These are phyloP conservation scores for Callosobruchus maculatus DNA, from an alignment of 2,888 invertebrate genomes.

Conservation along the genomic window DNA sequence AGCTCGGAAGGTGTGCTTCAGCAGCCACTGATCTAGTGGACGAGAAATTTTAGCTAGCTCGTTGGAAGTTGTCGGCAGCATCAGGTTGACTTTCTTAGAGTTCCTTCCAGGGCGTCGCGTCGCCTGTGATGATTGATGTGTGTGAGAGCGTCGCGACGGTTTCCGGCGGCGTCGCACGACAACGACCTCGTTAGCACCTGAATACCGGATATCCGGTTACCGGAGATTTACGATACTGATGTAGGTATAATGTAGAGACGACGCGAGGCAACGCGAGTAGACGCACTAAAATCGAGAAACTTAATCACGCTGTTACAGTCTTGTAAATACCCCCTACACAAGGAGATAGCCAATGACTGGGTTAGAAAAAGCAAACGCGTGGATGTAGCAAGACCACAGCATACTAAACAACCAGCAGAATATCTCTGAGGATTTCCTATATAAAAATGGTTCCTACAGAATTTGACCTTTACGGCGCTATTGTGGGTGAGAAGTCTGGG, in stretches of 20 bases:
- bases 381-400: too few relatives aligned
- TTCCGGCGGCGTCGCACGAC: conserved; percentile 4
- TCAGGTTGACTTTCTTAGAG: background rate
- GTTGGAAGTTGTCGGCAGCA: background rate
- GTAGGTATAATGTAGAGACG: background rate
- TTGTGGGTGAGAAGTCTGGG: too few relatives aligned
- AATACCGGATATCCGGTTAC: conserved; percentile 15
- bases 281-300: background rate
- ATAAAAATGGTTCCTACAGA: too few relatives aligned
- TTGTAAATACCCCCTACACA: too few relatives aligned
- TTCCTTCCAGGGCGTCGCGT: background rate
- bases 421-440: too few relatives aligned
- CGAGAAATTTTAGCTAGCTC: background rate
- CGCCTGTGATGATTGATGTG: background rate
- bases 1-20: too few relatives aligned
- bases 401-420: too few relatives aligned
- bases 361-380: too few relatives aligned
- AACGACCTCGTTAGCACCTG: conserved; percentile 23
- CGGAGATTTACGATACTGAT: background rate
- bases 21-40: background rate
- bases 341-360: too few relatives aligned
- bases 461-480: too few relatives aligned
- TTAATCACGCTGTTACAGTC: background rate
- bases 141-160: background rate
- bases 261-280: background rate